phyloP scores from a whole-genome alignment of 2,797 vertebrate species.

The Monodelphis domestica region DNA sequence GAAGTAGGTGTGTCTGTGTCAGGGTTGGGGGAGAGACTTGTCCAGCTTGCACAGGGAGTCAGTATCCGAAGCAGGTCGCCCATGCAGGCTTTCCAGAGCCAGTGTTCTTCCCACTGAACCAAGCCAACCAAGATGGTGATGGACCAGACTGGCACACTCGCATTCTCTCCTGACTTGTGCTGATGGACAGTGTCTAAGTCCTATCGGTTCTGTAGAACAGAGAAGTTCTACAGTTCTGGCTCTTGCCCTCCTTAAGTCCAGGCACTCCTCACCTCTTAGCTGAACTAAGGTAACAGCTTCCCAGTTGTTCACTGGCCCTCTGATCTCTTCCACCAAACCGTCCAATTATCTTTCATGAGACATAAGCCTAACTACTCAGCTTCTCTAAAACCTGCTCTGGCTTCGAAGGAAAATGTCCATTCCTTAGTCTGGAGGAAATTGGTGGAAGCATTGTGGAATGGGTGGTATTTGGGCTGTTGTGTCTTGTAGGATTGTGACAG shows the following conservation, averaged over 20 bases:
- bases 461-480: background rate
- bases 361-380: background rate
- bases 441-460: too few relatives aligned
- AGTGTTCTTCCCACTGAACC: too few relatives aligned
- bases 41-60: background rate
- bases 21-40: background rate
- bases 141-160: background rate
- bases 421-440: background rate
- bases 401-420: background rate
- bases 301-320: background rate
- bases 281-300: background rate
- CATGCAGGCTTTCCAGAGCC: too few relatives aligned
- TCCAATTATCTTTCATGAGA: background rate
- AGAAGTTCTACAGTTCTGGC: too few relatives aligned
- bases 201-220: background rate
- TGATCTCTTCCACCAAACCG: background rate
- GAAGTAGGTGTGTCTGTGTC: background rate
- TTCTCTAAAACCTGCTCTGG: background rate
- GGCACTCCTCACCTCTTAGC: background rate
- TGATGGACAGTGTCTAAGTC: background rate
- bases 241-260: background rate
- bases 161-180: background rate
- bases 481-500: background rate
- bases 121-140: background rate
- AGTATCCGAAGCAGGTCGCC: background rate